Conservation (phyloP, 2,113 vertebrate species). For the Chloropsis cyanopogon region DNA sequence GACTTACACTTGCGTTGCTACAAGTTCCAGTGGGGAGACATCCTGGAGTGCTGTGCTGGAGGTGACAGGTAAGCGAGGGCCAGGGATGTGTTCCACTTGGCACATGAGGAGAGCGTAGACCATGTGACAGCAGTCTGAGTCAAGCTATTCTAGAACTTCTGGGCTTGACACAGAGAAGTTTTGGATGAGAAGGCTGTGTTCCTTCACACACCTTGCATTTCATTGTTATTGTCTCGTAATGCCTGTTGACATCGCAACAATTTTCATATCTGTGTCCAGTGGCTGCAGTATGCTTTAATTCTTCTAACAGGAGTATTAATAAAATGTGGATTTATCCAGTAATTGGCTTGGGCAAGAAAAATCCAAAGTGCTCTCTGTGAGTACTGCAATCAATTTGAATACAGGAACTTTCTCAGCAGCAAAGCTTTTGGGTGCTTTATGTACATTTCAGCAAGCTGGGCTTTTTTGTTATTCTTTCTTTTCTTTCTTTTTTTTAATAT, state of each 20-base stretch:
- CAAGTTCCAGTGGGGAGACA: slow-evolving; percentile 96
- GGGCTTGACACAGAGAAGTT: neutral
- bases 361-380: neutral
- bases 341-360: neutral
- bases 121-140: neutral
- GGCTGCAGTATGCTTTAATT: neutral
- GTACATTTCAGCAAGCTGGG: neutral
- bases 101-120: neutral
- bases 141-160: neutral
- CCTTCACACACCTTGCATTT: neutral
- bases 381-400: neutral
- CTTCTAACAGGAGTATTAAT: neutral
- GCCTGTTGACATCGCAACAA: accelerated
- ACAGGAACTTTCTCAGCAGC: neutral
- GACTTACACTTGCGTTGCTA: slow-evolving; percentile 96
- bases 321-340: neutral
- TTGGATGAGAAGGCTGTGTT: neutral
- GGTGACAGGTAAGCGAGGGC: slow-evolving; percentile 80
- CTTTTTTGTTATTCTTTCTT: neutral
- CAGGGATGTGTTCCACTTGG: neutral
- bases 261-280: neutral
- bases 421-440: neutral
- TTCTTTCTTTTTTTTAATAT: neutral
- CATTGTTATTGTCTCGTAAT: neutral
- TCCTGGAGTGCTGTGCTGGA: slow-evolving; percentile 97